phyloP scores from a whole-genome alignment of 2,888 invertebrate species.

The Eucriotettix oculatus region DNA sequence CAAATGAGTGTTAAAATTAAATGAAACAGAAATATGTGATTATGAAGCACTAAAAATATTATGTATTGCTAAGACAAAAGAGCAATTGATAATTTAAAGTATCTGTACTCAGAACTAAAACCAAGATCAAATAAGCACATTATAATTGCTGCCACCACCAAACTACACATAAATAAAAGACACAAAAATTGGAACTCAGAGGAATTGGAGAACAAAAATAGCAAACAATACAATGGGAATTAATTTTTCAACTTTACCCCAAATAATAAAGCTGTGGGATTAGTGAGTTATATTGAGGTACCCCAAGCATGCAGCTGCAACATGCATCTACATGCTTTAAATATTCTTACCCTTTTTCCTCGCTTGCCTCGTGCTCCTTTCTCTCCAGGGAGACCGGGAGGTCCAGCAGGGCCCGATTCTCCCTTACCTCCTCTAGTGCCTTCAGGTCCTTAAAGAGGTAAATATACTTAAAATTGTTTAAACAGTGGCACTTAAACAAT shows the following conservation, averaged over 20 bases:
- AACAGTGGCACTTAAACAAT: neutral
- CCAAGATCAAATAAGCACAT: too few relatives aligned
- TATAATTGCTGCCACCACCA: slow-evolving; percentile 1
- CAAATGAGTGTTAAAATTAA: neutral
- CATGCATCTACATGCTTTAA: neutral
- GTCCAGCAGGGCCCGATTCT: slow-evolving; percentile 57
- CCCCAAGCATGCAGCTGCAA: neutral
- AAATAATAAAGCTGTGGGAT: too few relatives aligned
- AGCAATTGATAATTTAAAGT: too few relatives aligned
- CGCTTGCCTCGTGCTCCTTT: slow-evolving; percentile 82
- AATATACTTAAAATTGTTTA: neutral
- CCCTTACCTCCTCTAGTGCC: slow-evolving; percentile 63
- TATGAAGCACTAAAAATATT: too few relatives aligned
- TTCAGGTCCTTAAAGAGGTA: slow-evolving; percentile 32
- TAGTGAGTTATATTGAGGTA: neutral
- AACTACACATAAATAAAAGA: neutral
- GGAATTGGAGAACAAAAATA: too few relatives aligned
- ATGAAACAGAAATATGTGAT: neutral
- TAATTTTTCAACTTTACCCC: too few relatives aligned
- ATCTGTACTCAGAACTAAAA: too few relatives aligned
- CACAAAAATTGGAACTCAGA: too few relatives aligned
- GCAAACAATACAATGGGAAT: too few relatives aligned
- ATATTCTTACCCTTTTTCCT: slow-evolving; percentile 78
- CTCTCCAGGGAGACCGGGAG: slow-evolving; percentile 65
- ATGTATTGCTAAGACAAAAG: too few relatives aligned